phyloP scores from a whole-genome alignment of 2,113 vertebrate species.

The Phaethornis superciliosus region DNA sequence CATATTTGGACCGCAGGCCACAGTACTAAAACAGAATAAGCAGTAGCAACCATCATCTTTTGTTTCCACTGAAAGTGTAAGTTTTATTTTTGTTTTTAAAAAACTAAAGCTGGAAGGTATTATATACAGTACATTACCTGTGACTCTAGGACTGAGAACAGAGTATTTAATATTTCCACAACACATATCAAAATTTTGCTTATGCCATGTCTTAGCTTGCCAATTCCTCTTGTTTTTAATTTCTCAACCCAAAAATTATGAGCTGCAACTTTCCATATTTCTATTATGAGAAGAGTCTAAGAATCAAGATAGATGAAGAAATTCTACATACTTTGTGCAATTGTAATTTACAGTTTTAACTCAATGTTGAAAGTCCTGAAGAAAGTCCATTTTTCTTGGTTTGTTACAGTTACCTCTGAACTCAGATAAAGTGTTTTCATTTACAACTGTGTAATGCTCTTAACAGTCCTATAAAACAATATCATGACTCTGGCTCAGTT shows the following conservation, averaged over 20 bases:
- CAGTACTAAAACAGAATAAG: not conserved
- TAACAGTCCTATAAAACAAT: not conserved
- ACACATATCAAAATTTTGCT: not conserved
- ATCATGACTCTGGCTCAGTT: not conserved
- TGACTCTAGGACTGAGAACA: not conserved
- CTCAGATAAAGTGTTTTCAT: not conserved
- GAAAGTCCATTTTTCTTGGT: not conserved
- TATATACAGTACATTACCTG: not conserved
- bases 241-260: not conserved
- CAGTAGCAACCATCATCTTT: not conserved
- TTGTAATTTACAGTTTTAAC: not conserved
- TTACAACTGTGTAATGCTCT: not conserved
- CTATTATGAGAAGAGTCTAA: not conserved
- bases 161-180: not conserved
- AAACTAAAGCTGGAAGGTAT: not conserved
- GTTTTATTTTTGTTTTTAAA: conserved; percentile 19
- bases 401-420: not conserved
- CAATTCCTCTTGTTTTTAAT: not conserved
- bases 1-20: not conserved
- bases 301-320: not conserved
- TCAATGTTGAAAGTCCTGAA: not conserved
- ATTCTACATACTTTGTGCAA: not conserved
- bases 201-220: not conserved
- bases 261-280: not conserved
- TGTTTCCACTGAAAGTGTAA: not conserved